Evolutionary conservation across 2,888 invertebrate genomes (phyloP), one percentile per base, ranked within the genome.

Genomic region (Drosophila testacea): DNA sequence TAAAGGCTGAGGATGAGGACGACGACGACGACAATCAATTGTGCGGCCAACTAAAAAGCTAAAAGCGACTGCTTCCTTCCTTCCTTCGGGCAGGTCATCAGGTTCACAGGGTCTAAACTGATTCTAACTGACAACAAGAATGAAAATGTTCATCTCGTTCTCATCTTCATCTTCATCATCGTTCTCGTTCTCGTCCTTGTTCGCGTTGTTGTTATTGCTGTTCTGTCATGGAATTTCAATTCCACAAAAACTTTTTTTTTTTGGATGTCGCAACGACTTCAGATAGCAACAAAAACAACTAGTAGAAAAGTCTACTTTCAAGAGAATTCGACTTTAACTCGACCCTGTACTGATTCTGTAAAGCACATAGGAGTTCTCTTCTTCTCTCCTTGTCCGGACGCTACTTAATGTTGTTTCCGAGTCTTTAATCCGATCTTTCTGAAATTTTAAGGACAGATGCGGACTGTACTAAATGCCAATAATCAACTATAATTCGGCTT

Each of bases 31-130:
- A 74, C 79, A 70, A 78, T 79, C 80, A 79, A 81, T 80, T 80
- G 81, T 78, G 81, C 81, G 79, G 67, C 81, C 67, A 80, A 74
- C 79, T 80, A 80, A 81, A 79, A 81, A 70, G 71, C 81, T 66
- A 61, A 77, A 73, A 71, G 73, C 70, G 57, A 69, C 66, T 34
- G 56, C 54, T 69, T 57, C 60, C 69, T 69, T 71, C 28, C 63
- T 57, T 60, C 46, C 22, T 22, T 27, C 22, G 36, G 50, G 38
- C 74, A 69, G 59, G 56, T 75, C 65, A 48, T 57, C 41, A 28
- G 55, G 30, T 38, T 50, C 34, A 27, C 13, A 50, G 64, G 51
- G 39, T 47, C 39, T 41, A 48, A 63, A 55, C 51, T 28, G 56
- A 27, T 28, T 32, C 27, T 16, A 34, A 46, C 55, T 46, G 60